Conservation (phyloP, 2,888 invertebrate species). For the Apamea sordens region DNA sequence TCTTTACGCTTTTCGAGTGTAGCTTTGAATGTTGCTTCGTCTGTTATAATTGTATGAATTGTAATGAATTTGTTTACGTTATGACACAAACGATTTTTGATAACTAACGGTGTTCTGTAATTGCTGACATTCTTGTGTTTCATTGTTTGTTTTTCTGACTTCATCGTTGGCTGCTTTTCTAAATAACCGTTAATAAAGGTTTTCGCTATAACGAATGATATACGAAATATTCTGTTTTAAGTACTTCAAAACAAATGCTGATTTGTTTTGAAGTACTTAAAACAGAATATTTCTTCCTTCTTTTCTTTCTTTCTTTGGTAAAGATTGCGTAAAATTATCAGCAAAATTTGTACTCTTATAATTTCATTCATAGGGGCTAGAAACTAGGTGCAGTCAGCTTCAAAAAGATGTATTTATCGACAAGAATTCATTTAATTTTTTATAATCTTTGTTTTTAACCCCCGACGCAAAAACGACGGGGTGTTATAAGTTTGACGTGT, state of each 20-base stretch:
- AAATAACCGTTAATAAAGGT: not conserved
- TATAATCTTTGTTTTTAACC: not conserved
- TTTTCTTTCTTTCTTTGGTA: no score
- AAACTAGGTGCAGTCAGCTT: not conserved
- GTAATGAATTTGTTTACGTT: constrained; percentile 32
- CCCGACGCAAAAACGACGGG: no score
- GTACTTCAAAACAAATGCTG: no score
- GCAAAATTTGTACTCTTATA: not conserved
- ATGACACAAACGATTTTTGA: constrained; percentile 16
- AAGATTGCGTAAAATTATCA: not conserved
- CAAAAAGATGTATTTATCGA: not conserved
- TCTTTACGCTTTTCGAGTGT: constrained; percentile 53
- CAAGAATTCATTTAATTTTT: no score
- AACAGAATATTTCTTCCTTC: no score
- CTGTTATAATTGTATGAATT: constrained; percentile 49
- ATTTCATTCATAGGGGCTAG: not conserved
- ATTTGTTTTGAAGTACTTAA: no score
- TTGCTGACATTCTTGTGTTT: constrained; percentile 6
- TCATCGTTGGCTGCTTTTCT: no score
- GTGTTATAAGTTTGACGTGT: no score
- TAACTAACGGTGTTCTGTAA: not conserved
- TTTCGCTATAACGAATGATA: no score
- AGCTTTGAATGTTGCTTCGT: constrained; percentile 39
- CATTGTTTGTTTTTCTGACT: constrained; percentile 3
- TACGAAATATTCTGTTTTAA: not conserved